Evolutionary conservation across 2,797 vertebrate genomes (phyloP).

Genomic region (Gallinago stenura): DNA sequence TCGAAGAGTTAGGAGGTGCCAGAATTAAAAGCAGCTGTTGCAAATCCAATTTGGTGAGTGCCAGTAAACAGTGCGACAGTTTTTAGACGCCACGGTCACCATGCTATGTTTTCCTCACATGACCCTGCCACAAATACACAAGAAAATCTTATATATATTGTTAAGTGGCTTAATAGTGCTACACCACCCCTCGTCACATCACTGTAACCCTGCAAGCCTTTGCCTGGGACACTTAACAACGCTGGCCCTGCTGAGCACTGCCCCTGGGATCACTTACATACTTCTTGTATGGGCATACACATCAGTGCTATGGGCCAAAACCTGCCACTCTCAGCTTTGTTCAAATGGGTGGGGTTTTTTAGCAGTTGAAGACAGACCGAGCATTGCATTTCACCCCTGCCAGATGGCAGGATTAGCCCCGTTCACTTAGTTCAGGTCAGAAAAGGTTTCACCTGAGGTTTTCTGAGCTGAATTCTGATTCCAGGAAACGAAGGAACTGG

Average conservation of each 20-base stretch:
- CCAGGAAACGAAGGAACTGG: constrained; percentile 93
- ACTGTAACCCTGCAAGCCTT: background rate
- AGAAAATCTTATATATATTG: background rate
- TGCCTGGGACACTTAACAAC: background rate
- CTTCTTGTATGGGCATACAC: rapidly evolving
- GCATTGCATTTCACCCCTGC: background rate
- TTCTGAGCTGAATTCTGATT: constrained; percentile 98
- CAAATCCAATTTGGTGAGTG: background rate
- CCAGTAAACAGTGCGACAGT: background rate
- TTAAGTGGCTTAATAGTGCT: background rate
- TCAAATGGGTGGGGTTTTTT: background rate
- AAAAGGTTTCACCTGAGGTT: constrained; percentile 87
- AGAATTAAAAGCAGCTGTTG: background rate
- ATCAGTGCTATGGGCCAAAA: background rate
- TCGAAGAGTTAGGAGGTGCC: background rate
- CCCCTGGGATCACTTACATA: background rate
- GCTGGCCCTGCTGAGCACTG: background rate
- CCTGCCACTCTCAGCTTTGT: background rate
- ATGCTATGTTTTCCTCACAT: background rate
- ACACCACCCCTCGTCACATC: background rate
- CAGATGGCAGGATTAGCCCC: background rate
- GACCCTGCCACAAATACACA: background rate
- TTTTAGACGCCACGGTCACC: background rate
- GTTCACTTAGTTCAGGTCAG: background rate
- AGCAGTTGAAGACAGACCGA: background rate